Percentiles rank a stretch among this genome's conserved stretches.
Conservation (phyloP, 2,797 vertebrate species). For the Catamblyrhynchus diadema region DNA sequence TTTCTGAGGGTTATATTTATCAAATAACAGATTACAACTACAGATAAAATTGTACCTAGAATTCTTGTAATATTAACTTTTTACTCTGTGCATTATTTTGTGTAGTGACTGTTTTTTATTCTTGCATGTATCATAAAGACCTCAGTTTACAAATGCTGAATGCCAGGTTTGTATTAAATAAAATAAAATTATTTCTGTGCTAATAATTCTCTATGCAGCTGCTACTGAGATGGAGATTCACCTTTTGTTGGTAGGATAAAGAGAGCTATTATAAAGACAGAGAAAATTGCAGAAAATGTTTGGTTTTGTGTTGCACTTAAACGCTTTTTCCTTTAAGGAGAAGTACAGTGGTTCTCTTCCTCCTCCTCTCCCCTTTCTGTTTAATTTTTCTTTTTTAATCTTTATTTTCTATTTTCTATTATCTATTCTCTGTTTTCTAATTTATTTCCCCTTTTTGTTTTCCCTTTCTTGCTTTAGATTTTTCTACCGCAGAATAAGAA, state of each 20-base stretch:
- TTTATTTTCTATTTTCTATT: neutral
- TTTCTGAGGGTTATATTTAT: neutral
- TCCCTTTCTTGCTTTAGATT: neutral
- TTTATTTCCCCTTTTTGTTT: neutral
- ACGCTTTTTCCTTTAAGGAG: neutral
- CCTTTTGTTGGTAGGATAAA: neutral
- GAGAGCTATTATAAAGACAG: neutral
- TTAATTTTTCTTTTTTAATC: fast-evolving
- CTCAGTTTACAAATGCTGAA: neutral
- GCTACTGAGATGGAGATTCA: neutral
- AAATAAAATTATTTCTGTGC: neutral
- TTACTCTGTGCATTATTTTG: neutral
- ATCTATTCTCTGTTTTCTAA: neutral
- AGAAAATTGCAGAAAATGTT: neutral
- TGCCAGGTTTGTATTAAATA: neutral
- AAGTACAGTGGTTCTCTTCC: neutral
- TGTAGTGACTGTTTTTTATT: neutral
- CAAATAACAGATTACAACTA: neutral
- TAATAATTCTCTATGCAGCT: neutral
- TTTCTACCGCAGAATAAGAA: neutral
- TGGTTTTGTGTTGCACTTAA: neutral
- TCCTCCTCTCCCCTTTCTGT: fast-evolving
- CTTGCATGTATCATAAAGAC: neutral
- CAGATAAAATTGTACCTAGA: neutral
- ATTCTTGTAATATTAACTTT: neutral